Conservation (phyloP, 2,888 invertebrate species). For the Anodontia alba region DNA sequence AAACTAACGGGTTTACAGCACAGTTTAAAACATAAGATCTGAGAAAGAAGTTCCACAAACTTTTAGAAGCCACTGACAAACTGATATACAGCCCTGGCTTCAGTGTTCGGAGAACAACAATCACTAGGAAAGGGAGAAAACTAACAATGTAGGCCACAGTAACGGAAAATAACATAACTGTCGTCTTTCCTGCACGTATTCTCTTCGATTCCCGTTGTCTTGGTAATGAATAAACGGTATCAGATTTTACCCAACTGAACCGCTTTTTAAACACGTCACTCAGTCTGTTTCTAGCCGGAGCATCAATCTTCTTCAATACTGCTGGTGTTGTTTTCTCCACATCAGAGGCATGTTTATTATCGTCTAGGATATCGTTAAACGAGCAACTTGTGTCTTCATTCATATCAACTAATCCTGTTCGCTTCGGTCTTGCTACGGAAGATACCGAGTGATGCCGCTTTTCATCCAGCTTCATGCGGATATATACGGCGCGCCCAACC, state of each 20-base stretch:
- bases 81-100: slow-evolving; percentile 28
- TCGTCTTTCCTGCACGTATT: slow-evolving; percentile 58
- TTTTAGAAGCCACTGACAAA: slow-evolving; percentile 42
- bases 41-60: slow-evolving; percentile 62
- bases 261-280: slow-evolving; percentile 33
- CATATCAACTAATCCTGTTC: slow-evolving; percentile 20
- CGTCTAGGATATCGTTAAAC: slow-evolving; percentile 42
- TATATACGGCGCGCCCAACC: slow-evolving; percentile 52
- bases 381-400: slow-evolving; percentile 55
- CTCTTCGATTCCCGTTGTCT: slow-evolving; percentile 30
- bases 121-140: slow-evolving; percentile 57
- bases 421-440: not conserved
- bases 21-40: slow-evolving; percentile 66
- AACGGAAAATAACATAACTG: slow-evolving; percentile 59
- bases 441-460: slow-evolving; percentile 45
- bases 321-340: not conserved
- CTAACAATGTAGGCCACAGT: slow-evolving; percentile 60
- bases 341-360: not conserved
- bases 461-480: slow-evolving; percentile 48
- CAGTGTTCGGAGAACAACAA: slow-evolving; percentile 42
- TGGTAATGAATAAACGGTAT: slow-evolving; percentile 33
- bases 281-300: slow-evolving; percentile 33
- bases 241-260: slow-evolving; percentile 32
- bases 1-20: slow-evolving; percentile 62
- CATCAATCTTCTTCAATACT: slow-evolving; percentile 35